Evolutionary conservation across 2,797 vertebrate genomes (phyloP), one percentile per base, ranked within the genome.

Genomic region (Taenioides sp.): DNA sequence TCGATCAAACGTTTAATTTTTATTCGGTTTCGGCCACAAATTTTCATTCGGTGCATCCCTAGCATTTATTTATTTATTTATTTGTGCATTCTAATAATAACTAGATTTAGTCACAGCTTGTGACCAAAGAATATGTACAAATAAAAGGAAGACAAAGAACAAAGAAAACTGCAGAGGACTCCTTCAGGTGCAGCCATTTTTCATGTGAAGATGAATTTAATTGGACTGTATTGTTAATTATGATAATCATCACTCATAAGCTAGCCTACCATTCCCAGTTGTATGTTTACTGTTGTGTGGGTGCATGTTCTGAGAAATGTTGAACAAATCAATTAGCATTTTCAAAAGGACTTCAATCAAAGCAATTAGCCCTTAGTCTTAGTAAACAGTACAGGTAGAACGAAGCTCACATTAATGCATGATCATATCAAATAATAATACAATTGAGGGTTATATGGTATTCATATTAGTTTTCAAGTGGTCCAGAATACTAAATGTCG

Each of bases 271-370:
- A 65, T 49, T 65, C 63, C 43, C 63, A 65, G 16, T 49, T 65
- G 63, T 47, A 50, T 49, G 43, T 65, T 65, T 49, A 65, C 16
- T 27, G 20, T 50, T 49, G 40, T 65, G 16, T 16, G 43, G 43
- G 40, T 17, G 23, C 43, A 65, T 49, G 64, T 27, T 65, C 64
- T 27, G 20, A 7, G 2, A 27, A 65, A 28, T 65, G 43, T 7
- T 65, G 22, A 50, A 65, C 40, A 65, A 65, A 49, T 64, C 37
- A 64, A 64, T 65, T 65, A 65, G 23, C 17, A 65, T 27, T 65
- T 64, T 18, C 43, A 50, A 27, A 49, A 65, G 43, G 17, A 6
- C 16, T 65, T 65, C 64, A 65, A 49, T 27, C 64, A 65, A 65
- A 50, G 16, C 25, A 49, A 65, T 65, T 65, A 65, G 64, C 25